A percentile compares a stretch with the other conserved stretches of the same genome.
Evolutionary conservation across 2,113 vertebrate species (phyloP).

Genomic region (Agelaius tricolor): DNA sequence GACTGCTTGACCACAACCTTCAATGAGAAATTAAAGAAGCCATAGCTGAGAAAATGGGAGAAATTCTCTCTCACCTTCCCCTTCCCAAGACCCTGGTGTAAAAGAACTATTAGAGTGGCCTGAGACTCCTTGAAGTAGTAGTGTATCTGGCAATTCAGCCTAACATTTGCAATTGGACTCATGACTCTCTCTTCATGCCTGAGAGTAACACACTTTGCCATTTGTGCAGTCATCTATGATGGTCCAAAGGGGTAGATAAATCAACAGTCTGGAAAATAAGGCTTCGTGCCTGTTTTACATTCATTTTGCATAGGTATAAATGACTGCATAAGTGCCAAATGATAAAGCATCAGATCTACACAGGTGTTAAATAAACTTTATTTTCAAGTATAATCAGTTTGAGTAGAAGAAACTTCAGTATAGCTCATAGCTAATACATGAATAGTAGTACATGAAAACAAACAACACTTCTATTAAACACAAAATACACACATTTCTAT

Average conservation of each 20-base stretch:
- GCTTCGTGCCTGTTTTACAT: background rate
- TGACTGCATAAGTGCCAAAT: background rate
- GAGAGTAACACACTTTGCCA: background rate
- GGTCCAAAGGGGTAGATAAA: background rate
- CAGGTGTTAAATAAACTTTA: slow-evolving; percentile 18
- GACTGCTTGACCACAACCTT: background rate
- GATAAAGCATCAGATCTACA: background rate
- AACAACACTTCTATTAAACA: background rate
- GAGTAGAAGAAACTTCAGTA: background rate
- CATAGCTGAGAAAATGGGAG: background rate
- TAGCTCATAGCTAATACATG: background rate
- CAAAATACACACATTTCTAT: background rate
- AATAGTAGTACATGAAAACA: background rate
- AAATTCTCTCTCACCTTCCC: background rate
- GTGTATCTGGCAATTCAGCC: background rate
- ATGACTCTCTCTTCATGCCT: background rate
- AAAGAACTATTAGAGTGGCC: background rate
- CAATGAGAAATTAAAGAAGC: background rate
- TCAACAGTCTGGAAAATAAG: background rate
- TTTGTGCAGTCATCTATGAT: background rate
- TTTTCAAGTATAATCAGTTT: background rate
- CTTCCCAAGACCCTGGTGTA: background rate
- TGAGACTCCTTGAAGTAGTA: background rate
- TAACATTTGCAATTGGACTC: background rate
- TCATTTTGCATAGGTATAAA: slow-evolving; percentile 5